Percentiles rank a stretch among this genome's conserved stretches.
phyloP scores from a whole-genome alignment of 2,113 vertebrate genomes.

The Syrrhaptes paradoxus region DNA sequence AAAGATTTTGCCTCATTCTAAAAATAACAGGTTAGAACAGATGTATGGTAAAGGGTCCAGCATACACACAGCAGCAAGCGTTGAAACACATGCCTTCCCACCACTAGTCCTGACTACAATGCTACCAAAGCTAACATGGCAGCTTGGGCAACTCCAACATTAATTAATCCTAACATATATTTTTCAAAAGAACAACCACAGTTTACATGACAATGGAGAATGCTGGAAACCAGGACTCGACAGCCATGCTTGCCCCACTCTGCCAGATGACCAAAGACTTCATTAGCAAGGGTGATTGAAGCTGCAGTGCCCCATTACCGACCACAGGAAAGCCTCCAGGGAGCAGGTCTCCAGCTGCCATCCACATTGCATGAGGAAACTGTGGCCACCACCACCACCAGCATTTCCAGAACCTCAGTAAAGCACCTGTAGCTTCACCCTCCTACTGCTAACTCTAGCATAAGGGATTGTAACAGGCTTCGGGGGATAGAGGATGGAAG shows the following conservation, averaged over 20 bases:
- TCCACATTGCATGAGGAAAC: background rate
- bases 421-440: background rate
- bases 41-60: background rate
- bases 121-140: background rate
- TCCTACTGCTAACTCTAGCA: background rate
- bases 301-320: background rate
- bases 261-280: background rate
- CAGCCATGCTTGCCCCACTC: accelerated
- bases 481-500: background rate
- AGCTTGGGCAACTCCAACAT: background rate
- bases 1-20: background rate
- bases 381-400: background rate
- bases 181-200: background rate
- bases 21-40: background rate
- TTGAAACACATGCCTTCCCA: background rate
- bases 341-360: background rate
- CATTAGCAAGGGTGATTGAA: background rate
- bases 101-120: background rate
- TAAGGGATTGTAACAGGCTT: background rate
- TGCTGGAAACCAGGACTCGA: background rate
- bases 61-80: background rate
- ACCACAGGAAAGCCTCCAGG: background rate
- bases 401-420: background rate
- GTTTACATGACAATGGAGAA: background rate
- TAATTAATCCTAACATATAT: background rate